Conservation (phyloP, 2,797 vertebrate species). For the Poecilia picta region DNA sequence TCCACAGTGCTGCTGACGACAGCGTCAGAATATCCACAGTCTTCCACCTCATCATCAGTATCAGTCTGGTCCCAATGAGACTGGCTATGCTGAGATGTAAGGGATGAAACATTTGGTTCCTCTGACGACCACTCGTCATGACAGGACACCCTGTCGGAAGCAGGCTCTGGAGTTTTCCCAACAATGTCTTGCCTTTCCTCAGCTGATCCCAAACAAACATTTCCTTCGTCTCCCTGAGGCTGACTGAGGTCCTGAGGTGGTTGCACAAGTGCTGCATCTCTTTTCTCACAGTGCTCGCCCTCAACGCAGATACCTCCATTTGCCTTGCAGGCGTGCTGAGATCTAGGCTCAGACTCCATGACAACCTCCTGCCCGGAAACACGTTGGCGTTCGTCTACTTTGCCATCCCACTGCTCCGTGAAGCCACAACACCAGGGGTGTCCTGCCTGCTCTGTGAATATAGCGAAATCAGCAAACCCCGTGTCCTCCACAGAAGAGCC, state of each 20-base stretch:
- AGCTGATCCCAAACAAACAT: conserved; percentile 26
- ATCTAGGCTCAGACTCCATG: conserved; percentile 56
- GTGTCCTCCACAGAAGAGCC: conserved; percentile 73
- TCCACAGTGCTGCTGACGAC: conserved; percentile 8
- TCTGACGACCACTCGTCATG: conserved; percentile 65
- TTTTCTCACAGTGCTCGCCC: conserved; percentile 53
- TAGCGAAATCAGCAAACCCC: conserved; percentile 87
- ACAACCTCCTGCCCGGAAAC: conserved; percentile 46
- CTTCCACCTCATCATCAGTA: conserved; percentile 62
- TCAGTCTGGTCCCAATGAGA: conserved; percentile 50
- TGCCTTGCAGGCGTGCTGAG: conserved; percentile 19
- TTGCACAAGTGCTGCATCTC: conserved; percentile 26
- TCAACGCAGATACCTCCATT: conserved; percentile 53
- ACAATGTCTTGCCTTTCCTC: conserved; percentile 39
- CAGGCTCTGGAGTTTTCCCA: conserved; percentile 38
- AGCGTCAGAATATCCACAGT: conserved; percentile 21
- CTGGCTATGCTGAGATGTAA: conserved; percentile 49
- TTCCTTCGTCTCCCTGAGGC: conserved; percentile 52
- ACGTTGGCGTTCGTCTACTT: conserved; percentile 47
- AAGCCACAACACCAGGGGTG: conserved; percentile 75
- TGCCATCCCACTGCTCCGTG: conserved; percentile 60
- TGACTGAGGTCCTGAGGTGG: conserved; percentile 59
- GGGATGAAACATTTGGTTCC: conserved; percentile 73
- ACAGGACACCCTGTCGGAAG: conserved; percentile 69
- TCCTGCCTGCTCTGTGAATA: conserved; percentile 77